Evolutionary conservation across 2,113 vertebrate species (phyloP), one percentile per base, ranked within the genome.

Genomic region (Engystomops pustulosus): DNA sequence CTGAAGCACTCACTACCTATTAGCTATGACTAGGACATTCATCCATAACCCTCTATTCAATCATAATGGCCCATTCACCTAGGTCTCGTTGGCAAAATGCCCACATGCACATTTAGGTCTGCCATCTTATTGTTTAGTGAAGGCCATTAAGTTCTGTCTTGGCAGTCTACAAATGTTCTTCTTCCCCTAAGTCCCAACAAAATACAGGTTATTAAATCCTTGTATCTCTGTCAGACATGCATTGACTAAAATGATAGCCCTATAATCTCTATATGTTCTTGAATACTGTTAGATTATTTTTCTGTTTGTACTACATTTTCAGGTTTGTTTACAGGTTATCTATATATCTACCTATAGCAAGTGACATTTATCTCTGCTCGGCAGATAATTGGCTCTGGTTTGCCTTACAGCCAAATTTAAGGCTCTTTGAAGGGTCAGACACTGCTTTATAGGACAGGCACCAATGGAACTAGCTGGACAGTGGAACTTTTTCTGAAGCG

Each of bases 71-170:
- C 89, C 90, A 89, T 87, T 89, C 90, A 90, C 88, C 90, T 89
- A 91, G 91, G 92, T 93, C 91, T 92, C 86, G 78, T 91, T 95
- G 93, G 94, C 94, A 93, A 87, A 72, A 91, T 95, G 93, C 93
- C 94, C 93, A 93, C 91, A 89, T 90, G 91, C 93, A 95, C 94
- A 95, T 95, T 95, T 95, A 88, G 91, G 93, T 94, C 91, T 95
- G 94, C 91, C 89, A 93, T 94, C 90, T 92, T 93, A 95, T 92
- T 94, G 92, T 95, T 96, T 95, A 95, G 93, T 93, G 93, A 96
- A 95, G 92, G 93, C 93, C 92, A 94, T 97, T 95, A 95, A 95
- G 93, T 88, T 93, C 91, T 90, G 90, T 89, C 92, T 93, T 94
- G 93, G 93, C 94, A 95, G 91, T 90, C 92, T 94, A 94, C 93